Percentiles rank a stretch among this genome's conserved stretches.
Evolutionary conservation across 2,888 invertebrate species (phyloP).

Genomic region (Drosophila nigricruria): DNA sequence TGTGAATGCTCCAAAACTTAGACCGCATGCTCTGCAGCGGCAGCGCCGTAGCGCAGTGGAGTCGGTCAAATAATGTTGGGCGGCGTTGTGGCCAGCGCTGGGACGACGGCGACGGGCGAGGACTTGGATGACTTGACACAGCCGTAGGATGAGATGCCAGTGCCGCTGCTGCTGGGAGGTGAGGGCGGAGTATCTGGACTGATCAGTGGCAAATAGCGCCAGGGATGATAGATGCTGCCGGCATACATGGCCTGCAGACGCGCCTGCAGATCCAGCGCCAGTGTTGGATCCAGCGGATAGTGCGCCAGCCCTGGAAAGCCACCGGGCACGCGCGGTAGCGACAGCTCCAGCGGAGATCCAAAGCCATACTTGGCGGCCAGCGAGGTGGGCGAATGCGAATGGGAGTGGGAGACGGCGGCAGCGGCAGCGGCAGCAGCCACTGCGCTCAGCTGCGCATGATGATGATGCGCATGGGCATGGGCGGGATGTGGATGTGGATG

Average conservation of each 20-base stretch:
- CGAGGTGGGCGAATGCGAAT: constrained; percentile 60
- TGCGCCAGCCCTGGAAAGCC: constrained; percentile 81
- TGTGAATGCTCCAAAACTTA: constrained; percentile 41
- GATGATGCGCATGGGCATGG: constrained; percentile 64
- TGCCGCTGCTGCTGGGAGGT: constrained; percentile 84
- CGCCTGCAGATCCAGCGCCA: constrained; percentile 85
- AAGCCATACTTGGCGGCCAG: constrained; percentile 83
- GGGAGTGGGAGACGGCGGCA: constrained; percentile 52
- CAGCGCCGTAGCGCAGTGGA: constrained; percentile 85
- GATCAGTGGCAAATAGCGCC: constrained; percentile 85
- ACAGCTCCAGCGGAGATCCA: constrained; percentile 83
- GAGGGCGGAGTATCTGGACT: constrained; percentile 85
- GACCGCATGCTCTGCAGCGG: constrained; percentile 83
- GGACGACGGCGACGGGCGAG: constrained; percentile 80
- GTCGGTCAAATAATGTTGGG: constrained; percentile 86
- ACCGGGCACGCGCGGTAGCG: constrained; percentile 81
- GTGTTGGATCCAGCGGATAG: constrained; percentile 84
- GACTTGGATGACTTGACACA: constrained; percentile 84
- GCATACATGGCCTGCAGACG: constrained; percentile 85
- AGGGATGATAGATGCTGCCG: constrained; percentile 84
- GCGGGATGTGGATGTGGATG: constrained; percentile 55
- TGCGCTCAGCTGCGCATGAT: constrained; percentile 69
- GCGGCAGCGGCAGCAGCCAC: constrained; percentile 64
- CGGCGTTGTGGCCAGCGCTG: constrained; percentile 72
- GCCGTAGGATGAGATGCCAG: constrained; percentile 82